Percentiles rank a stretch among this genome's conserved stretches.
These are phyloP conservation scores for Peromyscus polionotus DNA, from an alignment of 2,113 vertebrate species.

Conservation along the genomic window DNA sequence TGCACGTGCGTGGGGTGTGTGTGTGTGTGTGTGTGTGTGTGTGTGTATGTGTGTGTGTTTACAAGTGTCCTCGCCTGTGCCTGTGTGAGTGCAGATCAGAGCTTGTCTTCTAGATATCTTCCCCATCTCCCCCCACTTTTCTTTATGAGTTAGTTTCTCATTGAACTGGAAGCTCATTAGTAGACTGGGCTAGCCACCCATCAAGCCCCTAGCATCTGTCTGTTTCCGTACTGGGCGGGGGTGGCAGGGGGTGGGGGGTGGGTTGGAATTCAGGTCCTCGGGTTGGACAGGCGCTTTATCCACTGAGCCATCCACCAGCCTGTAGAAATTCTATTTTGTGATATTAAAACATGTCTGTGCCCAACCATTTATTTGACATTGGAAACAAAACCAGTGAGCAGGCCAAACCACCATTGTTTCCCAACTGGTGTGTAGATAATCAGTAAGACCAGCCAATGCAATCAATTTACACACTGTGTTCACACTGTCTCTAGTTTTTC, in stretches of 20 bases:
- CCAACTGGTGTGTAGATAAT: not conserved
- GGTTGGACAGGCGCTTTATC: not conserved
- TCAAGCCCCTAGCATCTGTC: not conserved
- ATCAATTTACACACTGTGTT: not conserved
- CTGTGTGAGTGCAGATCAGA: not conserved
- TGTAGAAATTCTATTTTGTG: not conserved
- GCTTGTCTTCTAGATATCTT: not conserved
- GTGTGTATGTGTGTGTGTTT: not conserved
- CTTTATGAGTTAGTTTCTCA: not conserved
- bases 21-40: not conserved
- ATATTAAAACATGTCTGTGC: not conserved
- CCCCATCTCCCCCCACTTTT: too few relatives aligned
- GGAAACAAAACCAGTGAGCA: not conserved
- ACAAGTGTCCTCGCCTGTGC: not conserved
- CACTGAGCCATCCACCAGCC: too few relatives aligned
- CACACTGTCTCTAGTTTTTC: not conserved
- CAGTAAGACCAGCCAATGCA: fast-evolving
- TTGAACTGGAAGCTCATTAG: not conserved
- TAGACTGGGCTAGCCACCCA: not conserved
- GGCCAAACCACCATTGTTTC: not conserved
- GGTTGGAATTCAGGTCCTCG: not conserved
- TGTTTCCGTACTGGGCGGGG: not conserved
- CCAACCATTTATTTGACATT: not conserved
- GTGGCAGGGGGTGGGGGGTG: too few relatives aligned
- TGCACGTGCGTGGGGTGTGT: not conserved